Conservation (phyloP, 2,888 invertebrate species). For the Antheraea yamamai region DNA sequence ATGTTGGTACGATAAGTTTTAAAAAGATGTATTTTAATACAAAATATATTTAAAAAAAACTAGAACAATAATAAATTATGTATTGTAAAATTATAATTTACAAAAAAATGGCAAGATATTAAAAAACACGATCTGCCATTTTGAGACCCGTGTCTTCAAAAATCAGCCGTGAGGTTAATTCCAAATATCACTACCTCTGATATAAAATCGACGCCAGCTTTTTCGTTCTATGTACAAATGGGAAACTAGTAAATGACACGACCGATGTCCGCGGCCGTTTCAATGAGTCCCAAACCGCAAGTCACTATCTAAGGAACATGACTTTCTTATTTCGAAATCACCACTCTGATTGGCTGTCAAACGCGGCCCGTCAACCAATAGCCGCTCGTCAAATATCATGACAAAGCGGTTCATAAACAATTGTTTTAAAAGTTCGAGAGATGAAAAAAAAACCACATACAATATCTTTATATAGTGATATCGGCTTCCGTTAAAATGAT, state of each 20-base stretch:
- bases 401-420: slow-evolving; percentile 72
- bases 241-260: slow-evolving; percentile 25
- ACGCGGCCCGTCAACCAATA: slow-evolving; percentile 71
- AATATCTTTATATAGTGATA: slow-evolving; percentile 44
- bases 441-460: slow-evolving; percentile 36
- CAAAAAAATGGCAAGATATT: too few relatives aligned
- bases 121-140: too few relatives aligned
- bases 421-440: slow-evolving; percentile 55
- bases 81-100: too few relatives aligned
- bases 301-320: slow-evolving; percentile 75
- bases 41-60: too few relatives aligned
- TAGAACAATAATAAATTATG: too few relatives aligned
- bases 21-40: too few relatives aligned
- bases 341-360: slow-evolving; percentile 78
- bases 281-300: slow-evolving; percentile 28
- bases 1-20: too few relatives aligned
- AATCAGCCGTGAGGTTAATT: too few relatives aligned
- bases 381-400: slow-evolving; percentile 78
- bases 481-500: slow-evolving; percentile 78
- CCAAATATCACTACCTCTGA: too few relatives aligned
- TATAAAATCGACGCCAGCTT: neutral
- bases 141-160: too few relatives aligned
- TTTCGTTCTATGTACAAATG: slow-evolving; percentile 29
- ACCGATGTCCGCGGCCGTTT: slow-evolving; percentile 15
- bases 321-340: slow-evolving; percentile 74